Base-by-base conservation (phyloP, 2,888 invertebrate genomes). In the Junonia oenone region DNA sequence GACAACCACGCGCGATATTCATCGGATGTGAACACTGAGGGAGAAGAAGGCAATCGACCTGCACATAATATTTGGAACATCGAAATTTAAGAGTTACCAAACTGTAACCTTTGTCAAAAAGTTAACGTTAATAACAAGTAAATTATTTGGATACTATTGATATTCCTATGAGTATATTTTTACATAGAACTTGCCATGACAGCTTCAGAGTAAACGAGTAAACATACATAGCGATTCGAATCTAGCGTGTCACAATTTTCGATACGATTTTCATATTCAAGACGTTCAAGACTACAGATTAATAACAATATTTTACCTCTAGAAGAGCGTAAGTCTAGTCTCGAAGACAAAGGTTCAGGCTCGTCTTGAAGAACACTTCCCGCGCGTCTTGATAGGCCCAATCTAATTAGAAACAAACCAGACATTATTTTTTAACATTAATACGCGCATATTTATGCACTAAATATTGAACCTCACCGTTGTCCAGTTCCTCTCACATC, bases 1-100 rank as follows among this genome's bases (percentile, higher is more conserved):
- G 96, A 94, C 75, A 98, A 84, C 98, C 98, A 98, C 66, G 97
- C 96, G 65, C 97, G 93, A 81, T 98, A 97, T 84, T 97, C 97
- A 84, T 97, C 97, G 73, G 97, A 95, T 64, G 96, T 96, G 90
- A 97, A 97, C 78, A 96, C 92, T 73, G 92, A 86, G 61, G 90
- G 83, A 64, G 85, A 87, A 63, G 84, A 86, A 63, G 85, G 82
- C 68, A 89, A 78, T 72, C 82, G 83, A 78, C 88, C 89, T 89
- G 52, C 45, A 43, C 43, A 43, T 43, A 43, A 43, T 43, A 31
- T 27, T 51, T 19, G 19, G 26, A 45, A 33, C 40, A 22, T 26
- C 14, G 27, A 11, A 35, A 19, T 51, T 29, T 38, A 14, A 22
- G 8, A 40, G 11, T 9, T 11, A 38, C 3, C n/a, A n/a, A n/a